Conservation (phyloP, 2,797 vertebrate genomes). For the Platalea minor region DNA sequence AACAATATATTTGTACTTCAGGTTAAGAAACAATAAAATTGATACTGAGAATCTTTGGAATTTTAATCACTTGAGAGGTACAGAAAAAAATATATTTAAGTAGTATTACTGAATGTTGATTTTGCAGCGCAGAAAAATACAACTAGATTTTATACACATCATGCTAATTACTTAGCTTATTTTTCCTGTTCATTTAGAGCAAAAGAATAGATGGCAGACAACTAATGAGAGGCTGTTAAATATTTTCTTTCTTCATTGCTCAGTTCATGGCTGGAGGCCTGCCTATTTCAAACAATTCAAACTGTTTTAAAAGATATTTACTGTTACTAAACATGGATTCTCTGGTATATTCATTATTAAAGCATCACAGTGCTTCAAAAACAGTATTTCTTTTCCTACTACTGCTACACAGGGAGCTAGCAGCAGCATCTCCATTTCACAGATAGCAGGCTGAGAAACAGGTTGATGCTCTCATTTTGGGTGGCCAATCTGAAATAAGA, state of each 20-base stretch:
- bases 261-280: background rate
- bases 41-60: background rate
- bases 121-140: background rate
- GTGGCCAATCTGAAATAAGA: background rate
- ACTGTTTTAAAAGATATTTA: background rate
- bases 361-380: background rate
- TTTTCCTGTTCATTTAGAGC: background rate
- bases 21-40: background rate
- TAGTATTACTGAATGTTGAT: background rate
- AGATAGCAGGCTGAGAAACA: background rate
- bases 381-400: background rate
- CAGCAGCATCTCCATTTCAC: background rate
- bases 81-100: background rate
- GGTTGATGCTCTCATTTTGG: background rate
- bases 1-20: background rate
- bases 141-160: background rate
- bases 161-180: background rate
- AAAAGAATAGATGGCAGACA: background rate
- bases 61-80: background rate
- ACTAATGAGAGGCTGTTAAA: background rate
- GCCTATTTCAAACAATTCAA: background rate
- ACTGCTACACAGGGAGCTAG: background rate
- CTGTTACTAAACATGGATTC: background rate
- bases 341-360: background rate
- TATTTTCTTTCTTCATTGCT: background rate